These are phyloP conservation scores for Chamaetylas fuelleborni DNA, from an alignment of 2,113 vertebrate genomes.

Conservation along the genomic window DNA sequence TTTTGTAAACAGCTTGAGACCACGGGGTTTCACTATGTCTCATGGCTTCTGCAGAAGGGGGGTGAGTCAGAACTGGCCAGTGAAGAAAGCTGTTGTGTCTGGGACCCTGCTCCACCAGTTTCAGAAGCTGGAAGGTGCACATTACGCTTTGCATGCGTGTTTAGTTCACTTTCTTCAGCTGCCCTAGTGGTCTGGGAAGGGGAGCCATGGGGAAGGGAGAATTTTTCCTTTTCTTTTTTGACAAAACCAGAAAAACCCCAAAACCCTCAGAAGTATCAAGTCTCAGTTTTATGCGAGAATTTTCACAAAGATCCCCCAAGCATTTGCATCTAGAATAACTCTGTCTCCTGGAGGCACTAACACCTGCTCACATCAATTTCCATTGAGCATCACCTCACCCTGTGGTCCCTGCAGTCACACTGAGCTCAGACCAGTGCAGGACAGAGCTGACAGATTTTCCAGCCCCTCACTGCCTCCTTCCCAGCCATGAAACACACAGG, in stretches of 20 bases:
- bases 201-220: background rate
- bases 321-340: background rate
- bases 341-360: background rate
- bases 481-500: background rate
- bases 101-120: background rate
- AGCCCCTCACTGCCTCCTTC: background rate
- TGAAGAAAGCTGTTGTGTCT: background rate
- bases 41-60: conserved; percentile 32
- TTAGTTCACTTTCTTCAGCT: background rate
- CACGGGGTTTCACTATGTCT: conserved; percentile 15
- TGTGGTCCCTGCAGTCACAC: background rate
- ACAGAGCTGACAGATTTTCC: background rate
- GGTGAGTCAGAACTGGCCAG: conserved; percentile 35
- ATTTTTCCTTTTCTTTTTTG: background rate
- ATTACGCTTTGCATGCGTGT: background rate
- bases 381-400: background rate
- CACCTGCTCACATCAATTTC: background rate
- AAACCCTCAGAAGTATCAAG: background rate
- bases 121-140: background rate
- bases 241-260: background rate
- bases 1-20: conserved; percentile 32
- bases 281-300: background rate
- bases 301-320: background rate
- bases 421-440: background rate
- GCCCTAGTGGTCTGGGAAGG: background rate